Evolutionary conservation across 2,113 vertebrate species (phyloP).

Genomic region (Atrichornis clamosus): DNA sequence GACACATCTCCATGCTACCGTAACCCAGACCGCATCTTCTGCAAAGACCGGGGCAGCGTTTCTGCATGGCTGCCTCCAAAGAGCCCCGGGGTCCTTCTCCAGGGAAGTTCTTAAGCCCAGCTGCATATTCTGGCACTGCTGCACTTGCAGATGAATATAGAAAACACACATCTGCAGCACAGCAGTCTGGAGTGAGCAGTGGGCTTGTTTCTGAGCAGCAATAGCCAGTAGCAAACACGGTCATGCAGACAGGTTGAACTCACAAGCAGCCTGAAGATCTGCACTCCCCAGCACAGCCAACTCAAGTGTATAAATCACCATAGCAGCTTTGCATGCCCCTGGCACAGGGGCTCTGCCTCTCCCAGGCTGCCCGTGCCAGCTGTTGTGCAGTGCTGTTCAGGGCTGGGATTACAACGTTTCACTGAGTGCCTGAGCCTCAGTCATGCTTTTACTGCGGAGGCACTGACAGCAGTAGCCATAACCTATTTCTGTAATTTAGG

Average conservation of each 20-base stretch:
- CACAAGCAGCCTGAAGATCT: not conserved
- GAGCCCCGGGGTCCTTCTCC: not conserved
- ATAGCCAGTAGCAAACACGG: not conserved
- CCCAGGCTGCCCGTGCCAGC: not conserved
- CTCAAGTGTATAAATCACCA: not conserved
- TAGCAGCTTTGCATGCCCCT: constrained; percentile 19
- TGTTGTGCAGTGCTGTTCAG: not conserved
- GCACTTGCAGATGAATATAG: not conserved
- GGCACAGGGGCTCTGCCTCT: not conserved
- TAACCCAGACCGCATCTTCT: not conserved
- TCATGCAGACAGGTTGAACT: not conserved
- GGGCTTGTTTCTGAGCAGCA: not conserved
- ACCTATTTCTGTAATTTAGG: not conserved
- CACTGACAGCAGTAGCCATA: not conserved
- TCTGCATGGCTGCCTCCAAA: not conserved
- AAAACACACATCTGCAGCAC: not conserved
- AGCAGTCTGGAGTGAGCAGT: not conserved
- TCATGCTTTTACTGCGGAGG: not conserved
- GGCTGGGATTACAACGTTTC: not conserved
- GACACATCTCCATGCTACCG: not conserved
- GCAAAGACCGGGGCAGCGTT: not conserved
- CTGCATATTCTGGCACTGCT: not conserved
- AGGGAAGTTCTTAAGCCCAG: not conserved
- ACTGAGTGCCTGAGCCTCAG: not conserved
- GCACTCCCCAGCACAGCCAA: not conserved